A percentile compares a stretch with the other conserved stretches of the same genome.
These are phyloP conservation scores for Embidobia sp. DNA, from an alignment of 2,888 invertebrate genomes.

Conservation along the genomic window DNA sequence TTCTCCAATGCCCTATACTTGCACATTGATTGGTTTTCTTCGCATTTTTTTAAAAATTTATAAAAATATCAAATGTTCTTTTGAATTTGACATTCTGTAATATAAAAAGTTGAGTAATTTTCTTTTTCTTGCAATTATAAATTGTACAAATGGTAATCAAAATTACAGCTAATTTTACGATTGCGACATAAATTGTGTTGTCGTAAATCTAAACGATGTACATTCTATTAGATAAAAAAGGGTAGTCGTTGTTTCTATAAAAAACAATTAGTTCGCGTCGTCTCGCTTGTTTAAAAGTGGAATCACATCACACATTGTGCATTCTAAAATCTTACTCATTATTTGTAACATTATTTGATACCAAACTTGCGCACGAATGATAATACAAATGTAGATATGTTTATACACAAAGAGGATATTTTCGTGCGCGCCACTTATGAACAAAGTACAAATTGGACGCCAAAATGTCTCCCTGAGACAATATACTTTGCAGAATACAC, in stretches of 20 bases:
- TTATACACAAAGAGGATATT: constrained; percentile 32
- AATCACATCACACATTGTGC: neutral
- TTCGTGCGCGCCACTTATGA: constrained; percentile 21
- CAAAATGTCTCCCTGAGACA: too few species aligned
- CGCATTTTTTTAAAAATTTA: constrained; percentile 31
- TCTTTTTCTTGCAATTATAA: constrained; percentile 7
- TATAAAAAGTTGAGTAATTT: neutral
- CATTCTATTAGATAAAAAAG: neutral
- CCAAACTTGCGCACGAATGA: constrained; percentile 25
- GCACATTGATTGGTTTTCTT: constrained; percentile 7
- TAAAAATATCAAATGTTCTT: constrained; percentile 40
- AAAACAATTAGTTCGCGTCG: neutral
- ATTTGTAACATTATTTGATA: constrained; percentile 7
- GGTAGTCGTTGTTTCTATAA: constrained; percentile 1
- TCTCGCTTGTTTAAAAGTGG: neutral
- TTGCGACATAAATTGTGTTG: neutral
- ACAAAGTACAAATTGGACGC: constrained; percentile 49
- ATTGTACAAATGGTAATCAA: neutral
- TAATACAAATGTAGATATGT: constrained; percentile 53
- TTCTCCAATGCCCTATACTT: constrained; percentile 35
- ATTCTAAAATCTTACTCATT: neutral
- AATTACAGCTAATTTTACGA: constrained; percentile 6
- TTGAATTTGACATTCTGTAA: constrained; percentile 17
- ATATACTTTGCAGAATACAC: too few species aligned
- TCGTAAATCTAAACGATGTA: constrained; percentile 4